These are phyloP conservation scores for Cephus cinctus DNA, from an alignment of 1,140 invertebrate species.

Conservation along the genomic window DNA sequence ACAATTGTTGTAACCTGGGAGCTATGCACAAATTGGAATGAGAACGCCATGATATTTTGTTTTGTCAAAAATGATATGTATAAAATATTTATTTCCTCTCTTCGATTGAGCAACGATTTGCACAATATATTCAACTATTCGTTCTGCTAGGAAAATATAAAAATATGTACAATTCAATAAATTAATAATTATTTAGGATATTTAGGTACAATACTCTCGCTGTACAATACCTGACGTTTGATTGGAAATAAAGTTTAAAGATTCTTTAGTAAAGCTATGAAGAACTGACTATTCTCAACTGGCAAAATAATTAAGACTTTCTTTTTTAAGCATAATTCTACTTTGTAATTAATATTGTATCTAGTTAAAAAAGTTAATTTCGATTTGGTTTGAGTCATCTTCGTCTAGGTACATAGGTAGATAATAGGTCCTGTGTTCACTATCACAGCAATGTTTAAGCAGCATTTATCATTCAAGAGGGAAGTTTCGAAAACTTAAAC, in stretches of 20 bases:
- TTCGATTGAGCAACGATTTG: constrained; percentile 33
- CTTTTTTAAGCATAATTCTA: constrained; percentile 8
- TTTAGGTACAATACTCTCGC: constrained; percentile 28
- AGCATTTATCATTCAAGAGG: constrained; percentile 28
- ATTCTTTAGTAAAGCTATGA: background rate
- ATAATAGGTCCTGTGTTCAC: constrained; percentile 53
- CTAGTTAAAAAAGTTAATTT: constrained; percentile 14
- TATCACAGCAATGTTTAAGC: constrained; percentile 49
- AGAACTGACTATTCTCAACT: constrained; percentile 8
- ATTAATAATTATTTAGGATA: constrained; percentile 38
- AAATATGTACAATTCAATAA: constrained; percentile 54
- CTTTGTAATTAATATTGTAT: background rate
- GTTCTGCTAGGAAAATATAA: constrained; percentile 45
- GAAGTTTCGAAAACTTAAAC: constrained; percentile 21
- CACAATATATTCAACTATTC: constrained; percentile 20
- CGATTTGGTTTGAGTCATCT: constrained; percentile 15
- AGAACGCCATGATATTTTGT: constrained; percentile 42
- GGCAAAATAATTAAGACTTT: background rate
- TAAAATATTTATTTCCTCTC: constrained; percentile 54
- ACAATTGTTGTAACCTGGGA: constrained; percentile 13
- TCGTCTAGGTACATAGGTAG: constrained; percentile 13
- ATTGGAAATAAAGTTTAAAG: constrained; percentile 22
- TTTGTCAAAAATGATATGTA: constrained; percentile 47
- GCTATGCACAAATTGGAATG: constrained; percentile 34
- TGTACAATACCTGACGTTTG: constrained; percentile 24